Conservation (phyloP, 1,140 invertebrate genomes). For the Pseudomyrmex sp. region DNA sequence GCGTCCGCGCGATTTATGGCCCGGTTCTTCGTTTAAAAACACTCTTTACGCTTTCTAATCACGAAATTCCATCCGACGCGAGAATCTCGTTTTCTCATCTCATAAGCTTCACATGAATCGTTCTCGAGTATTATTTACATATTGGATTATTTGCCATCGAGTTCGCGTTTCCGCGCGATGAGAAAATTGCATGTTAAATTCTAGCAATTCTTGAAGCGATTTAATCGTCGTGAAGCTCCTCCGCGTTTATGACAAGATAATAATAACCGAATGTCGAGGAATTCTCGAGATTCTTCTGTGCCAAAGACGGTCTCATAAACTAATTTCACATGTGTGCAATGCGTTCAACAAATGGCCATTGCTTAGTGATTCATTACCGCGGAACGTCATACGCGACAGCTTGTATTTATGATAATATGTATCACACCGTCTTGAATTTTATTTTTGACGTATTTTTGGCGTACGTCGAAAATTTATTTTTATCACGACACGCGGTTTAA, state of each 20-base stretch:
- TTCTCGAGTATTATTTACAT: conserved; percentile 34
- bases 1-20: conserved; percentile 22
- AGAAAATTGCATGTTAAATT: background rate
- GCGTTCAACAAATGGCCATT: conserved; percentile 11
- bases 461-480: background rate
- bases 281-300: conserved; percentile 8
- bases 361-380: conserved; percentile 4
- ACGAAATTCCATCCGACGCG: conserved; percentile 2
- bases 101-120: conserved; percentile 3
- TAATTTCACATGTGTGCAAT: background rate
- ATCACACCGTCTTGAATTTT: too few species aligned
- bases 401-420: background rate
- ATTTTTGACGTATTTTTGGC: background rate
- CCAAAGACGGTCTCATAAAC: conserved; percentile 16
- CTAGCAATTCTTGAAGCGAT: conserved; percentile 18
- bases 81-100: background rate
- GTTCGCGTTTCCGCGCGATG: background rate
- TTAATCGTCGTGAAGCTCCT: background rate
- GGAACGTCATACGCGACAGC: background rate
- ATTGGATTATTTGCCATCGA: background rate
- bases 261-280: conserved; percentile 9
- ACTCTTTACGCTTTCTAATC: conserved; percentile 11
- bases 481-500: background rate
- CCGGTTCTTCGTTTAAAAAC: conserved; percentile 7
- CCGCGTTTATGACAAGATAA: background rate